Conservation (phyloP, 2,888 invertebrate species). For the Andrena bicolor region DNA sequence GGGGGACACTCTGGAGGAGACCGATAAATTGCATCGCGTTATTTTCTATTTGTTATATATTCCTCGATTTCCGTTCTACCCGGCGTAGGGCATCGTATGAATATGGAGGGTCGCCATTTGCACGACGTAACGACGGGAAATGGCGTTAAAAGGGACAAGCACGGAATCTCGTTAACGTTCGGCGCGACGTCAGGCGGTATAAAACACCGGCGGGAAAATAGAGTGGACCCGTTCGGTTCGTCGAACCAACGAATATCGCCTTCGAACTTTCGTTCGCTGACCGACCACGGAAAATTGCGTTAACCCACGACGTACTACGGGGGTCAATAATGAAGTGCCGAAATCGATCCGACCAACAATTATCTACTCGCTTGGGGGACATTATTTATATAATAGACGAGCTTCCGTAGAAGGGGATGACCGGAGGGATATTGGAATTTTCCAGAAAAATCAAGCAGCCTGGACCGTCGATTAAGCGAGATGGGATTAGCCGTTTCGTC, state of each 20-base stretch:
- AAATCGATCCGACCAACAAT: not conserved
- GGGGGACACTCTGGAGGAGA: constrained; percentile 31
- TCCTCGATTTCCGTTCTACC: constrained; percentile 13
- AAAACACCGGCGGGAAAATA: constrained; percentile 31
- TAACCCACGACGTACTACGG: too few relatives aligned
- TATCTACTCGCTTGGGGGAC: not conserved
- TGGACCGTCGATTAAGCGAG: constrained; percentile 10
- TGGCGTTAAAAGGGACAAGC: constrained; percentile 50
- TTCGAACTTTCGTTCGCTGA: too few relatives aligned
- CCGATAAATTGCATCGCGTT: constrained; percentile 58
- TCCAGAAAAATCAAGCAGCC: constrained; percentile 17
- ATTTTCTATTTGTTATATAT: not conserved
- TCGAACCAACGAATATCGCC: constrained; percentile 4
- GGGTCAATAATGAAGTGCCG: too few relatives aligned
- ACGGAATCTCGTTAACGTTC: constrained; percentile 53
- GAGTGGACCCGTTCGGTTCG: constrained; percentile 12
- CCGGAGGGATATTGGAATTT: not conserved
- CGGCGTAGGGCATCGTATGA: constrained; percentile 54
- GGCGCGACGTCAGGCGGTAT: constrained; percentile 32
- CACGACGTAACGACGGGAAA: constrained; percentile 41
- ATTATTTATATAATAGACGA: constrained; percentile 9
- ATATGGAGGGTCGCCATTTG: constrained; percentile 65
- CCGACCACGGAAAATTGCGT: too few relatives aligned
- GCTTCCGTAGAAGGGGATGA: not conserved
- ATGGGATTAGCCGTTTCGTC: constrained; percentile 13